Base-by-base conservation (phyloP, 1,140 invertebrate genomes). In the Musca vetustissima region DNA sequence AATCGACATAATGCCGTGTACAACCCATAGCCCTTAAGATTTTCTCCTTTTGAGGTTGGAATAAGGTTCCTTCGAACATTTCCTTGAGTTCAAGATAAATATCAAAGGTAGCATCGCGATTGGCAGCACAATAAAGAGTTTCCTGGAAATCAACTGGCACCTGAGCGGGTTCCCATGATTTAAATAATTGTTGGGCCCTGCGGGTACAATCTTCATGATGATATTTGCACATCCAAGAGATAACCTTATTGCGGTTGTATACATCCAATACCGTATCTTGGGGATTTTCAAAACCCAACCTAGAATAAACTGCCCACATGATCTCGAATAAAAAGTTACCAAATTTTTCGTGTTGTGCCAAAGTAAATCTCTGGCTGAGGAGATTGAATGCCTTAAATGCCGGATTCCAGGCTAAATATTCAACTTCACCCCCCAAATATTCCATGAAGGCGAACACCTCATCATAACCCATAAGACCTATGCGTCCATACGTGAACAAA, bases 401-500 rank as follows among this genome's bases (percentile, higher is more conserved):
- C 0, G 87, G 73, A 36, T 83, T 74, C 88, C 88, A 90, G 1
- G 88, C 86, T 3, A 86, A 75, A 47, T 86, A 86, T 1, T 88
- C 84, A 0, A 69, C 70, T 70, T 90, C 88, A 0, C 72, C 72
- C 1, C 59, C 73, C 19, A 90, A 71, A 71, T 89, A 89, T 13
- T 75, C 76, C 2, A 83, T 75, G 6, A 87, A 74, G 43, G 85
- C 68, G 2, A 90, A 76, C 1, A 87, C 81, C 1, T 85, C 71
- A 0, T 72, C 70, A 55, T 88, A 88, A 17, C 83, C 64, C 17
- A 90, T 70, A 19, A 85, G 77, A 28, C 84, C 85, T 52, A 85
- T 86, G 52, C 83, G 81, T 0, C 89, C 89, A 53, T 93, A 83
- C 70, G 88, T 88, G 66, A 91, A 88, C 1, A 89, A 84, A 79